Evolutionary conservation across 2,888 invertebrate genomes (phyloP).

Genomic region (Calameuta filiformis): DNA sequence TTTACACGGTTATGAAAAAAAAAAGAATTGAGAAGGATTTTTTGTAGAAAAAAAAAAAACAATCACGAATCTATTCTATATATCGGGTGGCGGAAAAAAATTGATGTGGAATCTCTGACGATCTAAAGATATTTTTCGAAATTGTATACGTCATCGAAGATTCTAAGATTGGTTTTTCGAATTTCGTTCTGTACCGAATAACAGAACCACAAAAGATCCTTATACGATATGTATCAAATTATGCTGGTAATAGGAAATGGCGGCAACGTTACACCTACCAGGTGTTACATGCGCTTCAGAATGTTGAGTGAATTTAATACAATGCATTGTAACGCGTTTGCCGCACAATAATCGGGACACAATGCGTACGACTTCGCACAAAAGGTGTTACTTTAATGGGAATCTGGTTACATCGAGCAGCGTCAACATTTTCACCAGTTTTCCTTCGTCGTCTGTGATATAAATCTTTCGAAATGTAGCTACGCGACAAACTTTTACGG

Average conservation of each 20-base stretch:
- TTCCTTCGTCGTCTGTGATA: neutral
- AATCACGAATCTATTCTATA: neutral
- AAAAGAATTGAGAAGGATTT: neutral
- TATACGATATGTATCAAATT: slow-evolving; percentile 65
- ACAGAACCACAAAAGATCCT: slow-evolving; percentile 26
- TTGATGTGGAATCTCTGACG: neutral
- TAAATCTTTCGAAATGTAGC: neutral
- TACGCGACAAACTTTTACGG: neutral
- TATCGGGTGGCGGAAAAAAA: neutral
- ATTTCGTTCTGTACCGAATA: neutral
- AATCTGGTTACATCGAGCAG: slow-evolving; percentile 50
- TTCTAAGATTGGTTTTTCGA: neutral
- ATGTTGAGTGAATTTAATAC: slow-evolving; percentile 45
- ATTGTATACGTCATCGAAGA: neutral
- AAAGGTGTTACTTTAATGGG: slow-evolving; percentile 65
- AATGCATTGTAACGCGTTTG: slow-evolving; percentile 57
- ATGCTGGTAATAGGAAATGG: slow-evolving; percentile 64
- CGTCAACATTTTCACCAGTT: slow-evolving; percentile 13
- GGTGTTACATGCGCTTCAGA: slow-evolving; percentile 52
- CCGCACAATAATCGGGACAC: slow-evolving; percentile 54
- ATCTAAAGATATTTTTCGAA: neutral
- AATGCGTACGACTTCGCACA: slow-evolving; percentile 51
- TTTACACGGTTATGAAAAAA: neutral
- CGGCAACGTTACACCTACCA: slow-evolving; percentile 66
- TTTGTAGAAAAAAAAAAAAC: neutral